Evolutionary conservation across 1,140 invertebrate species (phyloP).

Genomic region (Neodiprion pinetum): DNA sequence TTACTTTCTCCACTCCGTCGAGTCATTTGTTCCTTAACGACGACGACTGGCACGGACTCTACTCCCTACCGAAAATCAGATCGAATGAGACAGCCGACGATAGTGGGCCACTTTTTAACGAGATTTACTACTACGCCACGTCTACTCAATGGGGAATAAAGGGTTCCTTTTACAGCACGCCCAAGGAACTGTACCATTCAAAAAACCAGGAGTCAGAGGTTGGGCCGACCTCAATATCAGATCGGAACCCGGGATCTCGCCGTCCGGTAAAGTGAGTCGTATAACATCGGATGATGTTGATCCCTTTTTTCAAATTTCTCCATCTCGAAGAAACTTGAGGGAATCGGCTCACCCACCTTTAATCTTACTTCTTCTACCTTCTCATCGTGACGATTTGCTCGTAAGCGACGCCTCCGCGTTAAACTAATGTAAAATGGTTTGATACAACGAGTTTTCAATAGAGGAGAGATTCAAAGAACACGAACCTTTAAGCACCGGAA

Average conservation of each 20-base stretch:
- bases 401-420: too few relatives aligned
- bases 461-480: too few relatives aligned
- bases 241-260: not conserved
- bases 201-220: slow-evolving; percentile 1
- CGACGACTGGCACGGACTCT: not conserved
- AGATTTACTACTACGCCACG: not conserved
- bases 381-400: too few relatives aligned
- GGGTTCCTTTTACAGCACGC: not conserved
- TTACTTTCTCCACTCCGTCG: slow-evolving; percentile 14
- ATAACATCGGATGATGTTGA: too few relatives aligned
- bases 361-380: too few relatives aligned
- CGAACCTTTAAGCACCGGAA: too few relatives aligned
- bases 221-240: not conserved
- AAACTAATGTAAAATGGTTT: too few relatives aligned
- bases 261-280: not conserved
- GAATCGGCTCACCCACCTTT: too few relatives aligned
- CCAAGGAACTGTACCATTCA: not conserved
- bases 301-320: too few relatives aligned
- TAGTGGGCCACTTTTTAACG: slow-evolving; percentile 2
- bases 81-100: not conserved
- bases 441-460: too few relatives aligned
- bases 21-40: slow-evolving; percentile 1
- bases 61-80: slow-evolving; percentile 1
- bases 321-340: too few relatives aligned
- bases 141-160: not conserved